Base-by-base conservation (phyloP, 2,888 invertebrate species). In the Pheosia gnoma region DNA sequence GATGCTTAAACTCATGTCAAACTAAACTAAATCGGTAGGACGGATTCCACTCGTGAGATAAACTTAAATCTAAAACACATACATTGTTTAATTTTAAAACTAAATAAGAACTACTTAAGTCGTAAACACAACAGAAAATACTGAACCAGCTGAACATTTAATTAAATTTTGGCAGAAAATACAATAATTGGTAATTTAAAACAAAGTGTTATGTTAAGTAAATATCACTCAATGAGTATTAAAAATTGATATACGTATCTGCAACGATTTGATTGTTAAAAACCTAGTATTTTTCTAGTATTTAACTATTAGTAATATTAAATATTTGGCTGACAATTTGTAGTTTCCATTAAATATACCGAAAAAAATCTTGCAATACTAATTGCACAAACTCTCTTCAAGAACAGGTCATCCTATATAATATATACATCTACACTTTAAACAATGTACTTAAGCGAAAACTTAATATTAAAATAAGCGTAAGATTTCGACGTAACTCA, bases 11-110 rank as follows among this genome's bases (percentile, higher is more conserved):
- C 60, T 54, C 64, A 63, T 25, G 58, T 60, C 70, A 62, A 5
- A 66, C 67, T 66, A 66, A 71, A 60, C 72, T 83, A 81, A 79
- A 75, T 87, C 85, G 89, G 88, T 78, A 91, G 93, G 93, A 93
- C 92, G 93, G 92, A 91, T 83, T 78, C 81, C 74, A 85, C 86
- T 84, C 82, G 80, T 79, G 82, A 83, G 77, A 79, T 68, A 62
- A 59, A 63, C 72, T 80, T 80, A 73, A 3, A 63, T 62, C 56
- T 67, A 65, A 55, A 71, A 57, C 56, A 61, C 56, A 59, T 53
- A 63, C 59, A 61, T 61, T 61, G 51, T 9, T 58, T 57, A 5
- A 43, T 10, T 60, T 60, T 11, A 57, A 37, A 56, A 51, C 25
- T 25, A 51, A 25, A 25, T 51, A 9, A 25, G 13, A 8, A 51